Evolutionary conservation across 2,888 invertebrate species (phyloP).

Genomic region (Morpho deidamia): DNA sequence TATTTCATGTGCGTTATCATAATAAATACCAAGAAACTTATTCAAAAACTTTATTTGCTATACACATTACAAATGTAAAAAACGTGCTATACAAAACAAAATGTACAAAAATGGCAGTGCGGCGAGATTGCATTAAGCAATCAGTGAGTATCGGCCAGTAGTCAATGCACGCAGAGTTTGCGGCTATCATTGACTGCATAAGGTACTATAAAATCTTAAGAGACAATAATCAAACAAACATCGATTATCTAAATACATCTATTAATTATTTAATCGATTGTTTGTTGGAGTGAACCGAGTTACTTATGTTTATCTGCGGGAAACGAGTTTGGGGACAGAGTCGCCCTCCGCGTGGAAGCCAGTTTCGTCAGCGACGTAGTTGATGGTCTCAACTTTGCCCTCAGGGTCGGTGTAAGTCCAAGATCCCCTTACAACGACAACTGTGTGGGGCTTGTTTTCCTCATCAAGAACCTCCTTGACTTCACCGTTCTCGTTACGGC

Average conservation of each 20-base stretch:
- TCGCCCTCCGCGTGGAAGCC: conserved; percentile 81
- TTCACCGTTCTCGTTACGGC: conserved; percentile 70
- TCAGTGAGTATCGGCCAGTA: conserved; percentile 9
- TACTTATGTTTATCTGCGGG: conserved; percentile 32
- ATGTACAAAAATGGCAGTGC: conserved; percentile 54
- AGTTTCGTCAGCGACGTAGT: conserved; percentile 80
- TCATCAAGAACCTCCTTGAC: conserved; percentile 60
- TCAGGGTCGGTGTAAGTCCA: conserved; percentile 76
- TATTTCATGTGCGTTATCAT: too few species aligned
- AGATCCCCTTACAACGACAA: conserved; percentile 77
- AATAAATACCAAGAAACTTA: not conserved
- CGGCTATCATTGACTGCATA: not conserved
- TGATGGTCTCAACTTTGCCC: conserved; percentile 69
- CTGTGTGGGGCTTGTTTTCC: conserved; percentile 75
- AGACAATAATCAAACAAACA: conserved; percentile 1
- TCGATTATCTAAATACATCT: conserved; percentile 2
- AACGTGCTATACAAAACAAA: conserved; percentile 30
- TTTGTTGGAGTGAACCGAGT: conserved; percentile 19
- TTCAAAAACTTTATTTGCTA: conserved; percentile 31
- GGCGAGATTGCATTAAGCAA: not conserved
- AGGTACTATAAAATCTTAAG: conserved; percentile 1
- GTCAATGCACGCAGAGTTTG: conserved; percentile 3
- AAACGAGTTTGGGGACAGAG: conserved; percentile 73
- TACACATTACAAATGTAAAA: conserved; percentile 31
- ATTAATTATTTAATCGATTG: conserved; percentile 21